Base-by-base conservation (phyloP, 2,113 vertebrate species). In the Anolis carolinensis region DNA sequence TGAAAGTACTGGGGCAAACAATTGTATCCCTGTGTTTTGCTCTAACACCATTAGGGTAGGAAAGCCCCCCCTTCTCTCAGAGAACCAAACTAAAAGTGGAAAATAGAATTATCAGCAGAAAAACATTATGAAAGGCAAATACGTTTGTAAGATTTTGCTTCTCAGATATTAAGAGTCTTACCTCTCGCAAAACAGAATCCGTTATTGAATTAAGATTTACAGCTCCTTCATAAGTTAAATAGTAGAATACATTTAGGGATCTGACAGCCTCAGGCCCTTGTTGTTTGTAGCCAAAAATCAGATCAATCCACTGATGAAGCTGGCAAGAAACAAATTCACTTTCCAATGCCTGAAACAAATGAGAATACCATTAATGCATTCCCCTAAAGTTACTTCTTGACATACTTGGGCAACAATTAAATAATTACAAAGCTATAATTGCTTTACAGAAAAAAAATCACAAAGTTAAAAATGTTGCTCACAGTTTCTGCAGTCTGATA, bases 251-350 rank as follows among this genome's bases (percentile, higher is more conserved):
- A 55, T 99, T 99, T 86, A 99, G 97, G 16, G 98, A 96, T 89
- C 98, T 96, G 50, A 96, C 95, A 74, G 99, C 99, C 94, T 99
- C 99, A 7, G 98, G 98, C 16, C 99, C 99, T 96, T 98, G 98
- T 92, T 99, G 98, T 85, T 99, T 99, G 95, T 99, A 99, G 94
- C 99, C 99, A 86, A 99, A 99, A 93, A 99, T 98, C 88, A 99
- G 96, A 94, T 99, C 99, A 86, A 99, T 98, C 99, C 99, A 99
- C 91, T 99, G 99, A 95, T 99, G 99, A 86, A 99, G 98, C 94
- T 99, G 99, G 95, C 98, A 99, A 84, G 98, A 99, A 93, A 99
- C 98, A 96, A 99, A 99, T 93, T 99, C 99, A 83, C 99, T 99
- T 95, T 99, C 99, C 90, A 99, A 94, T 0, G 99, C 99, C 99